Conservation (phyloP, 2,888 invertebrate species). For the Tetheella fluctuosa region DNA sequence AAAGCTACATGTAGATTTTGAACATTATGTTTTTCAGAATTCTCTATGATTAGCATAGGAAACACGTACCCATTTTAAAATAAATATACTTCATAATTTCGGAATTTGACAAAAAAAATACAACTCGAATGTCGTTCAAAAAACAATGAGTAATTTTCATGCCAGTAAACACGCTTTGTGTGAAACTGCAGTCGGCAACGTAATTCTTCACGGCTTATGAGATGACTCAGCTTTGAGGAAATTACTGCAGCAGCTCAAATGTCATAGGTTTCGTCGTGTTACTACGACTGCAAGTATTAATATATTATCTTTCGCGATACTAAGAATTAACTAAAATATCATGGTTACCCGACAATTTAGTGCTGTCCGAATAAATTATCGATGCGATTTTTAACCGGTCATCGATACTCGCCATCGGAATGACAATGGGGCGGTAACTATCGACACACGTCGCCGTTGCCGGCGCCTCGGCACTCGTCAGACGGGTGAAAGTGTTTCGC, state of each 20-base stretch:
- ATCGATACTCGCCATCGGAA: slow-evolving; percentile 51
- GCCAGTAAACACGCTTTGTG: not conserved
- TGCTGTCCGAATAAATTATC: slow-evolving; percentile 54
- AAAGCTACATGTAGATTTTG: too few species aligned
- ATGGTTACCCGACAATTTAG: slow-evolving; percentile 25
- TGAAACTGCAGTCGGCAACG: not conserved
- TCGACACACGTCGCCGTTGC: slow-evolving; percentile 43
- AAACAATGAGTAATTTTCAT: not conserved
- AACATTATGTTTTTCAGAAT: too few species aligned
- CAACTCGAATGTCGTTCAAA: not conserved
- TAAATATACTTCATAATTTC: not conserved
- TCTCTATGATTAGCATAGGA: too few species aligned
- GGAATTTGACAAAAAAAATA: not conserved
- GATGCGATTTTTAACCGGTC: slow-evolving; percentile 49
- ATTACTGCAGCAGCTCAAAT: not conserved
- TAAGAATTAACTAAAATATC: not conserved
- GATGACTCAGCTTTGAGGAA: not conserved
- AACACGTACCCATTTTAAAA: not conserved
- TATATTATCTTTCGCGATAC: too few species aligned
- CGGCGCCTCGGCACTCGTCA: slow-evolving; percentile 53
- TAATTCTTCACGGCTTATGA: not conserved
- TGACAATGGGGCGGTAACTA: slow-evolving; percentile 47
- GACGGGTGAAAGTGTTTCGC: slow-evolving; percentile 79
- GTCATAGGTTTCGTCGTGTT: not conserved
- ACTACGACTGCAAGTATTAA: too few species aligned